A percentile compares a stretch with the other conserved stretches of the same genome.
phyloP scores from a whole-genome alignment of 2,797 vertebrate species.

The Cirrhinus molitorella region DNA sequence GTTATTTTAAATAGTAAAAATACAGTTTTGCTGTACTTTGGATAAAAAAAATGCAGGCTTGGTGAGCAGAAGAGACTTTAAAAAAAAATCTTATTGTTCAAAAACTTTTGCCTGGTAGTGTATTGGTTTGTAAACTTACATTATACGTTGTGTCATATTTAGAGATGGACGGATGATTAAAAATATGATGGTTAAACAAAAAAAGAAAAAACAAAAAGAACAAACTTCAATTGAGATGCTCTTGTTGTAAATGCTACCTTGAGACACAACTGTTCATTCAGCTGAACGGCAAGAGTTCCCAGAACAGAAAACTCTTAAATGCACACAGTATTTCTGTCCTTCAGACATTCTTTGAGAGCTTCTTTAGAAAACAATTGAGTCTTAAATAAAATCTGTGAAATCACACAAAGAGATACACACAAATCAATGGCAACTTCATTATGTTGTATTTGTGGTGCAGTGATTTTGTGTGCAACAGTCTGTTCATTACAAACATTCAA shows the following conservation, averaged over 20 bases:
- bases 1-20: not conserved
- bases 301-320: slow-evolving; percentile 1
- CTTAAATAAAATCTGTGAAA: not conserved
- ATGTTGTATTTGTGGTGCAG: not conserved
- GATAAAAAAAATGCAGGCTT: no score
- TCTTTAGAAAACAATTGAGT: not conserved
- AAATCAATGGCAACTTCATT: slow-evolving; percentile 12
- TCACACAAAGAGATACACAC: not conserved
- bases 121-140: not conserved
- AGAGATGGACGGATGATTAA: not conserved
- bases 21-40: no score
- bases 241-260: not conserved
- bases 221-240: not conserved
- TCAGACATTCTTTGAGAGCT: not conserved
- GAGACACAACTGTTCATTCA: not conserved
- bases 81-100: no score
- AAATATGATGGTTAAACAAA: not conserved
- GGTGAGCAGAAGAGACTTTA: no score
- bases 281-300: not conserved
- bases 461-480: not conserved
- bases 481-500: not conserved
- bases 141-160: not conserved
- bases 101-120: no score
- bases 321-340: not conserved
- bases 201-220: not conserved